These are phyloP conservation scores for Cydia amplana DNA, from an alignment of 1,140 invertebrate genomes.

Conservation along the genomic window DNA sequence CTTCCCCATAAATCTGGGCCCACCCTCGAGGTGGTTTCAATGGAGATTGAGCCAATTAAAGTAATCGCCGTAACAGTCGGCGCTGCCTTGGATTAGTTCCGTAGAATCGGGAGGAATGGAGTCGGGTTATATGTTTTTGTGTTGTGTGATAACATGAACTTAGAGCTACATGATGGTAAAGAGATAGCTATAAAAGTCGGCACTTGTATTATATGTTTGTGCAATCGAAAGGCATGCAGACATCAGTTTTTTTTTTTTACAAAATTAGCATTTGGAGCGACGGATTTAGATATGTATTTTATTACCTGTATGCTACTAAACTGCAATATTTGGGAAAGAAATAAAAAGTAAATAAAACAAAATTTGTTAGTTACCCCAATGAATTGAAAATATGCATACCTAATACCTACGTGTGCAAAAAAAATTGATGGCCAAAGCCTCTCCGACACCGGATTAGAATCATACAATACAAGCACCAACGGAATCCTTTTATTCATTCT, in stretches of 20 bases:
- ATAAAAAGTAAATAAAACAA: not conserved
- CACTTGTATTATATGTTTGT: no score
- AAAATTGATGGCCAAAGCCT: not conserved
- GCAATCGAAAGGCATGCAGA: no score
- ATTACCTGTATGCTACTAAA: no score
- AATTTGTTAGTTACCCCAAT: not conserved
- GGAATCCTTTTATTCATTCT: constrained; percentile 81
- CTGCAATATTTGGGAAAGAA: no score
- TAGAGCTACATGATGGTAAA: no score
- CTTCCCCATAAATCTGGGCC: constrained; percentile 73
- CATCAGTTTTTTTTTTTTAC: no score
- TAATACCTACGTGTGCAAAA: not conserved
- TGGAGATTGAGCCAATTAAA: constrained; percentile 81
- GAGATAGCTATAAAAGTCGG: no score
- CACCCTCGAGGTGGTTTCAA: constrained; percentile 76
- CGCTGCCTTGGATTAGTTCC: constrained; percentile 79
- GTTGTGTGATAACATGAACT: no score
- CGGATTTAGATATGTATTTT: no score
- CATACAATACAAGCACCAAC: constrained; percentile 78
- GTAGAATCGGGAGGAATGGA: constrained; percentile 56
- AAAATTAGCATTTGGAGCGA: no score
- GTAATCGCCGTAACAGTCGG: constrained; percentile 80
- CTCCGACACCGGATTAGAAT: constrained; percentile 62
- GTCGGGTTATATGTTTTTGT: constrained; percentile 34
- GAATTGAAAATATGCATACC: no score